phyloP scores from a whole-genome alignment of 1,140 invertebrate genomes.

The Macrosteles quadrilineatus region DNA sequence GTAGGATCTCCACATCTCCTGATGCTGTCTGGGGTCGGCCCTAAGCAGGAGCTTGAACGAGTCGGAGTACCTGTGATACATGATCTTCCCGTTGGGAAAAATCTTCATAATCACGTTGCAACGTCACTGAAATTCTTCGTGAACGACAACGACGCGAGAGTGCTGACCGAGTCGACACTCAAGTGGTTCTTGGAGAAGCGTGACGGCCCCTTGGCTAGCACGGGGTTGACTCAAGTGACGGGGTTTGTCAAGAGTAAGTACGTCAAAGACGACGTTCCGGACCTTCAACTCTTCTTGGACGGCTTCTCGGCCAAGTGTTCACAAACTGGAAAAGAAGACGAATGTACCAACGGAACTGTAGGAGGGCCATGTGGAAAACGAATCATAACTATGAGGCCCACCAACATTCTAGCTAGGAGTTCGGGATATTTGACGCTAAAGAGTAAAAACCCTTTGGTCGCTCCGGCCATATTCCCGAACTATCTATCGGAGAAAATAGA shows the following conservation, averaged over 20 bases:
- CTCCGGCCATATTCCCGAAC: conserved; percentile 62
- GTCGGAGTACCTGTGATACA: conserved; percentile 53
- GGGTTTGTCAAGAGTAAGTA: conserved; percentile 43
- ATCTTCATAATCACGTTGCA: conserved; percentile 66
- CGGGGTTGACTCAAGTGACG: conserved; percentile 53
- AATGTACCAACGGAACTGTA: conserved; percentile 31
- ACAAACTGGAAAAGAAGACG: conserved; percentile 44
- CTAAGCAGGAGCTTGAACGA: conserved; percentile 19
- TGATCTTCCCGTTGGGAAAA: conserved; percentile 60
- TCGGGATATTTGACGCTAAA: conserved; percentile 51
- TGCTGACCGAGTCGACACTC: conserved; percentile 47
- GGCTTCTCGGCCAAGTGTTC: conserved; percentile 65
- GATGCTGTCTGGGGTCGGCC: conserved; percentile 36
- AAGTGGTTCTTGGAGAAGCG: conserved; percentile 49
- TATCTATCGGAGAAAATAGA: conserved; percentile 54
- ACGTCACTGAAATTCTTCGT: conserved; percentile 50
- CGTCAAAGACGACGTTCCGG: conserved; percentile 38
- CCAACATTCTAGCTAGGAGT: conserved; percentile 49
- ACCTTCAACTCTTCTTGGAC: conserved; percentile 66
- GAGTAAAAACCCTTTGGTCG: conserved; percentile 54
- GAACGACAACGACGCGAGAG: conserved; percentile 45
- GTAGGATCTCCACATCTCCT: conserved; percentile 31
- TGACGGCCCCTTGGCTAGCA: conserved; percentile 52
- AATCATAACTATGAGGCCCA: conserved; percentile 35
- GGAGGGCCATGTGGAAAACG: conserved; percentile 22